Evolutionary conservation across 2,113 vertebrate species (phyloP).

Genomic region (Pluvialis apricaria): DNA sequence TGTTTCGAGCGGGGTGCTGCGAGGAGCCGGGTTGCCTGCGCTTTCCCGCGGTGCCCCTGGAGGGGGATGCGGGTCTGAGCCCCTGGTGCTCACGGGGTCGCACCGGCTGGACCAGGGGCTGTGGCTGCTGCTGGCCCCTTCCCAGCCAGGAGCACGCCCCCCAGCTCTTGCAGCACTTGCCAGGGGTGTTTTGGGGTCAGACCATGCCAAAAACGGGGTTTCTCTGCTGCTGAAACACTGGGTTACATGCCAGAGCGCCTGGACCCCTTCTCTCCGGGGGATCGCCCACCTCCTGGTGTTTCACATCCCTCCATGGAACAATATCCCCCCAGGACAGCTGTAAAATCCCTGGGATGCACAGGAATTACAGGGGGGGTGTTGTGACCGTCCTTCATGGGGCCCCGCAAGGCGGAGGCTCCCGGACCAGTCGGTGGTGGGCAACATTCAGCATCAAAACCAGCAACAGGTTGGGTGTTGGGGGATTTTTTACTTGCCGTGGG

Average conservation of each 20-base stretch:
- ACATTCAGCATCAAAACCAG: rapidly evolving
- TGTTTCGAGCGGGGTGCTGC: not conserved
- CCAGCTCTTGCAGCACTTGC: rapidly evolving
- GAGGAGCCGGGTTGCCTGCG: rapidly evolving
- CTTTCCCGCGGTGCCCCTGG: rapidly evolving
- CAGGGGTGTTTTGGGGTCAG: not conserved
- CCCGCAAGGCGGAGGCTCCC: not conserved
- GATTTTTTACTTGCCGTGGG: not conserved
- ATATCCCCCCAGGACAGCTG: not conserved
- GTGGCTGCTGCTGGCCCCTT: not conserved
- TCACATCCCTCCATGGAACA: too few relatives aligned
- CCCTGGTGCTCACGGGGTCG: rapidly evolving
- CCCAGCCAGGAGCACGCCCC: not conserved
- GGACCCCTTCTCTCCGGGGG: not conserved
- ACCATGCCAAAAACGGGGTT: rapidly evolving
- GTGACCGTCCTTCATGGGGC: not conserved
- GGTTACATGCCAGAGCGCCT: rapidly evolving
- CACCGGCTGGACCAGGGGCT: rapidly evolving
- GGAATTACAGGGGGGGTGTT: not conserved
- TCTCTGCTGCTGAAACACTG: not conserved
- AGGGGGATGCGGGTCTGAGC: not conserved
- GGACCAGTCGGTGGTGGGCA: rapidly evolving
- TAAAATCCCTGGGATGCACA: not conserved
- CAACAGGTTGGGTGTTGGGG: not conserved
- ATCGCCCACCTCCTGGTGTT: not conserved